Evolutionary conservation across 2,797 vertebrate genomes (phyloP).

Genomic region (Sebastes kiyomatsui): DNA sequence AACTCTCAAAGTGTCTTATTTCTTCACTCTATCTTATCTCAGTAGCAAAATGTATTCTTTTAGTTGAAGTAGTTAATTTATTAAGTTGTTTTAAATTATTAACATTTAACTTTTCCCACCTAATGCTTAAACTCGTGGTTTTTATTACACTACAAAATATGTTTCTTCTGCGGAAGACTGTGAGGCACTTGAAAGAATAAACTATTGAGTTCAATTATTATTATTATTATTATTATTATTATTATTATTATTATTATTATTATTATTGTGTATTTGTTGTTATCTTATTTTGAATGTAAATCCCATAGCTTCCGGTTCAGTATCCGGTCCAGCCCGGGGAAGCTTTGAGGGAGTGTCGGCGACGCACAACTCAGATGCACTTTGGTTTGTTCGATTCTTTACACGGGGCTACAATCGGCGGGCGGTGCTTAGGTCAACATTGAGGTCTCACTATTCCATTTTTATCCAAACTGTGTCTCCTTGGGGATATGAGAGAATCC

Average conservation of each 20-base stretch:
- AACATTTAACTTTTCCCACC: too few relatives aligned
- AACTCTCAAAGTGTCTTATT: too few relatives aligned
- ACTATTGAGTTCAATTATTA: background rate
- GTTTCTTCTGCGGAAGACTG: background rate
- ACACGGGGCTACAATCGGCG: background rate
- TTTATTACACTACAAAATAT: background rate
- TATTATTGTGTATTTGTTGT: background rate
- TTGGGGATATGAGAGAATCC: background rate
- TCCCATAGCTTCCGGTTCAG: background rate
- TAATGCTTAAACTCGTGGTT: background rate
- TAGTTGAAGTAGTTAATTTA: background rate
- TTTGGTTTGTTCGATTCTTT: background rate
- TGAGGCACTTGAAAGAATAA: background rate
- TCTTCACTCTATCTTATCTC: background rate
- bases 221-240: too few relatives aligned
- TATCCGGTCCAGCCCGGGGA: conserved; percentile 53
- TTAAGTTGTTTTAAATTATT: background rate
- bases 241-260: too few relatives aligned
- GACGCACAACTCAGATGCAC: background rate
- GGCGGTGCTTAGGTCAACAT: conserved; percentile 30
- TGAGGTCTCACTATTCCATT: background rate
- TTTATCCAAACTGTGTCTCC: background rate
- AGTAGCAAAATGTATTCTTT: background rate
- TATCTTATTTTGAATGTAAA: conserved; percentile 36
- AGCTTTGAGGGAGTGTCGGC: conserved; percentile 63